Evolutionary conservation across 2,888 invertebrate genomes (phyloP), one percentile per base, ranked within the genome.

Genomic region (Drosophila lutescens): DNA sequence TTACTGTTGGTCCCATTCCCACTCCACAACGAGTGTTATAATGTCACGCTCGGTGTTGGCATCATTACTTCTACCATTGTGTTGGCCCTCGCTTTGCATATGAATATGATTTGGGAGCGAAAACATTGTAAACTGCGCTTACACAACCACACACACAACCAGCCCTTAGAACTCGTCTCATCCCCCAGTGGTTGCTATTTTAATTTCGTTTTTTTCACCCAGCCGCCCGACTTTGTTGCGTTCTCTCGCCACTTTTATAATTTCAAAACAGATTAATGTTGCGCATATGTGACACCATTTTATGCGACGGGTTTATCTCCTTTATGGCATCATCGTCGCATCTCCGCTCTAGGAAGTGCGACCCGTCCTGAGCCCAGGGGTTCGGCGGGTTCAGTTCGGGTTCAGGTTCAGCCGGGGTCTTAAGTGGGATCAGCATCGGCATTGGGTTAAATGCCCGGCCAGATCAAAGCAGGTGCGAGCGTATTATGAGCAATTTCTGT

Each of bases 231-330:
- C 61, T 32, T 44, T 68, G 61, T 59, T 67, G 83, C 62, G 55
- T 59, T 63, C 87, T 72, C 77, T 74, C 20, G 43, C 86, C 86
- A 89, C 84, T 89, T 75, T 89, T 88, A 88, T 80, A 90, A 85
- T 89, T 90, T 83, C 80, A 79, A 88, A 91, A 89, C 88, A 87
- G 89, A 89, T 90, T 91, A 90, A 90, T 90, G 91, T 86, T 79
- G 80, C 80, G 87, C 91, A 88, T 89, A 90, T 89, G 90, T 80
- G 88, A 79, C 85, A 82, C 78, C 78, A 81, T 88, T 88, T 89
- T 86, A 86, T 86, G 87, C 86, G 84, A 86, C 84, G 85, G 89
- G 89, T 74, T 84, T 84, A 89, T 89, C 84, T 84, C 89, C 76
- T 89, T 89, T 89, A 84, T 89, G 83, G 83, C 83, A 89, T 85